Evolutionary conservation across 2,888 invertebrate genomes (phyloP), one percentile per base, ranked within the genome.

Genomic region (Plemyria rubiginata): DNA sequence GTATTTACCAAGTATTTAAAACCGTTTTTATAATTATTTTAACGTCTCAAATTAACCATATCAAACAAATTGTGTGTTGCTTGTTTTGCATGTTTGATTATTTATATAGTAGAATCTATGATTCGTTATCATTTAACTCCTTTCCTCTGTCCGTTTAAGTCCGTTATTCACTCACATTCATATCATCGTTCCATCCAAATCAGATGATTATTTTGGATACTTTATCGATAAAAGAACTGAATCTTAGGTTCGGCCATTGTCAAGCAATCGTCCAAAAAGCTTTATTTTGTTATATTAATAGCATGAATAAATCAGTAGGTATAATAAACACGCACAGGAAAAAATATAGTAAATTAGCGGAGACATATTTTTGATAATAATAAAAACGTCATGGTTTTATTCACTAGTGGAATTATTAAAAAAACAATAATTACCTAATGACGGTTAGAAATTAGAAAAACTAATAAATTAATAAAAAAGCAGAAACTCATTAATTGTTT

Each of bases 141-240:
- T 62, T 58, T 60, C 61, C 60, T 68, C 66, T 65, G 60, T 77
- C 75, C 72, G 70, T 79, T 76, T 68, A 66, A 64, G 60, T 77
- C 75, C 72, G 70, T 79, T 76, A 76, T 78, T 48, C 73, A 68
- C 71, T 66, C 61, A 76, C 74, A 72, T 61, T 85, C 88, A 89
- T 90, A 90, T 90, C 90, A 88, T 85, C 73, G 76, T 81, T 88
- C 90, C 90, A 89, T 90, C 90, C 90, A 87, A 70, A 57, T 71
- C 56, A 70, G 68, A 72, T 70, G 48, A 67, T 65, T 67, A 74
- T 67, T 68, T 68, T 59, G 65, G 65, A 72, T 64, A 65, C 46
- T 4, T 32, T 52, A 41, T 22, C 38, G n/a, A 57, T 57, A 28
- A 54, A n/a, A 41, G 6, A 38, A 63, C 62, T 51, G 65, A 62